These are phyloP conservation scores for Tetrax tetrax DNA, from an alignment of 2,113 vertebrate genomes.

Conservation along the genomic window DNA sequence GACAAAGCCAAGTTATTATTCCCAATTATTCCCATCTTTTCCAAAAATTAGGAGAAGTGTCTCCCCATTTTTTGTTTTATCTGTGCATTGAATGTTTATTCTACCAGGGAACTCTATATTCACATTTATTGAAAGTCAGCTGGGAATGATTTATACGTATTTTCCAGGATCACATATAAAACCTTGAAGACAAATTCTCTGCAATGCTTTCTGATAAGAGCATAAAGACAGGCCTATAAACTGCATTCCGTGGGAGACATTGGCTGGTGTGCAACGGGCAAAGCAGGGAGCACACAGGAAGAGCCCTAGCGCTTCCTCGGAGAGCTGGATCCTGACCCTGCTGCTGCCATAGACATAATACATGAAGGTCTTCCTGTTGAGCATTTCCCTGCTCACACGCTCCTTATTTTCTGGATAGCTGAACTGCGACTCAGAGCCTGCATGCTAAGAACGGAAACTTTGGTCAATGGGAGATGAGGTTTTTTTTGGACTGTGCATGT, in stretches of 20 bases:
- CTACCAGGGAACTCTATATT: neutral
- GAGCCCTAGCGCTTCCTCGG: neutral
- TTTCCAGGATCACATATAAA: neutral
- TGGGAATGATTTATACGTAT: neutral
- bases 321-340: no score
- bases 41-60: neutral
- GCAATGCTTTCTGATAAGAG: neutral
- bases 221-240: neutral
- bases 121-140: neutral
- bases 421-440: neutral
- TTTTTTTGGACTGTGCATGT: neutral
- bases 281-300: neutral
- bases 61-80: neutral
- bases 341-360: neutral
- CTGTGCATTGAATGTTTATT: neutral
- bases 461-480: neutral
- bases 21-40: neutral
- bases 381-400: neutral
- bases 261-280: neutral
- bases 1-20: neutral
- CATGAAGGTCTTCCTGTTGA: neutral
- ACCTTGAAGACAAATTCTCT: neutral
- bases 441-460: neutral
- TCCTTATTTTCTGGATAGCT: neutral
- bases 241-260: neutral